Evolutionary conservation across 2,888 invertebrate genomes (phyloP).

Genomic region (Heliconius sara): DNA sequence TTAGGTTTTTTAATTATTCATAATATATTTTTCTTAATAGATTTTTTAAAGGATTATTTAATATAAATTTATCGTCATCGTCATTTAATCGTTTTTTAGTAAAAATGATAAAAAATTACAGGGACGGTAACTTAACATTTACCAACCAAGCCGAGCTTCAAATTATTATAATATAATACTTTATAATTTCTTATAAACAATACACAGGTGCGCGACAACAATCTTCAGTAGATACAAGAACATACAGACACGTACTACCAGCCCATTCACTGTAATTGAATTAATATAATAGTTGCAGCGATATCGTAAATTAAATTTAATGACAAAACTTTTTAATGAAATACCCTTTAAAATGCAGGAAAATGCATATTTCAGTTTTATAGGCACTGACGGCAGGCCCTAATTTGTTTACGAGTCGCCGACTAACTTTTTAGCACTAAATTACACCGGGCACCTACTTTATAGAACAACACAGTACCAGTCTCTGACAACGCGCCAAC

Average conservation of each 20-base stretch:
- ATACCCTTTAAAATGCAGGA: constrained; percentile 18
- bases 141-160: neutral
- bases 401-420: constrained; percentile 56
- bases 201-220: neutral
- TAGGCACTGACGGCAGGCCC: constrained; percentile 42
- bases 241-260: neutral
- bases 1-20: neutral
- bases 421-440: constrained; percentile 71
- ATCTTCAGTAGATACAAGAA: neutral
- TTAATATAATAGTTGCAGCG: neutral
- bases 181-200: neutral
- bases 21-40: neutral
- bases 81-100: neutral
- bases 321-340: constrained; percentile 11
- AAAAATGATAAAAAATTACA: neutral
- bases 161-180: neutral
- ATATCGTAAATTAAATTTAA: neutral
- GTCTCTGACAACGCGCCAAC: constrained; percentile 62
- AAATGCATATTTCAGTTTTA: constrained; percentile 30
- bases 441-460: constrained; percentile 71
- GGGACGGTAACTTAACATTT: neutral
- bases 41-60: neutral
- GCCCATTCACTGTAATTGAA: neutral
- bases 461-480: constrained; percentile 58
- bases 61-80: no score